Base-by-base conservation (phyloP, 1,140 invertebrate genomes). In the Drosophila punjabiensis region DNA sequence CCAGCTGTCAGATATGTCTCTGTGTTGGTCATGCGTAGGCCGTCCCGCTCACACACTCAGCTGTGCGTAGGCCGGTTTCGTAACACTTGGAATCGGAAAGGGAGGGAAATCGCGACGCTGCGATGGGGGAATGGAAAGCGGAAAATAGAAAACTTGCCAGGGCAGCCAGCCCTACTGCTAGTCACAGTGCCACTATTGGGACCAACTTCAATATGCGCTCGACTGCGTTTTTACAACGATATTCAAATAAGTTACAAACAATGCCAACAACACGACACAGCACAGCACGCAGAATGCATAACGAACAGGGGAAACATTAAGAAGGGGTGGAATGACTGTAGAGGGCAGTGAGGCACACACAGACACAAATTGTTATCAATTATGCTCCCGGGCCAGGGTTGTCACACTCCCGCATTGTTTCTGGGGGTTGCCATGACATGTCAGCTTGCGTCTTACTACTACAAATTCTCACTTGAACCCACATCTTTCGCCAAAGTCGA, bases 211-310 rank as follows among this genome's bases (percentile, higher is more conserved):
- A 67, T 77, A 83, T 87, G 84, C 68, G 64, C 86, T 90, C 79
- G 64, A 82, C 75, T 90, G 82, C 68, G 43, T 78, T 75, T 83
- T 83, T 73, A 75, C 81, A 84, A 79, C 50, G 58, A 63, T 81
- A 75, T 73, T 73, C 45, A 71, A 81, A 84, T 81, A 81, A 66
- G 78, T 76, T 76, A 65, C 75, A 81, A 81, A 76, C 74, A 79
- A 86, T 80, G 50, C 78, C 71, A 74, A 33, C 69, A 37, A 33
- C 32, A 33, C 69, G 32, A 33, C 32, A 52, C 13, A 74, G 16
- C 47, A 52, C n/a, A 59, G 47, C 56, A 86, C 82, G 82, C 74
- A 78, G 53, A 78, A 62, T 62, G 69, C 81, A 79, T 65, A 68
- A 62, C 59, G 50, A 71, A 33, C 30, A 65, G 13, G 39, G 41